These are phyloP conservation scores for Pterostichus madidus DNA, from an alignment of 2,888 invertebrate species.

Conservation along the genomic window DNA sequence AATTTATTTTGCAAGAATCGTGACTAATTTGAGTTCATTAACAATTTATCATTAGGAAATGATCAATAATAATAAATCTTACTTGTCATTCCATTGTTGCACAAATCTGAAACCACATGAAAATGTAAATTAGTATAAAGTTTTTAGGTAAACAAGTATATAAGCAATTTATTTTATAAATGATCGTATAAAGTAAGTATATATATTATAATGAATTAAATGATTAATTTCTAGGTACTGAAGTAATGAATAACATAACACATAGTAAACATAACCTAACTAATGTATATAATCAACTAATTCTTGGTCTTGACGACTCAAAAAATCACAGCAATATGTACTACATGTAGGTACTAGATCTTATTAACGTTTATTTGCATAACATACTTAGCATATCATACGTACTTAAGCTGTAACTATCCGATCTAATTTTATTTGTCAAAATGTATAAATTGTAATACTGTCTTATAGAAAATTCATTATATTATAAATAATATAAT, in stretches of 20 bases:
- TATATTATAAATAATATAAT: constrained; percentile 58
- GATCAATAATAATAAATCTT: not conserved
- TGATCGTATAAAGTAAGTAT: constrained; percentile 38
- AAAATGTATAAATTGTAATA: constrained; percentile 62
- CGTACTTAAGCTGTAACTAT: constrained; percentile 47
- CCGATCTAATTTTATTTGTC: constrained; percentile 48
- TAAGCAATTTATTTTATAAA: constrained; percentile 52
- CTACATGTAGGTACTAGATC: constrained; percentile 27
- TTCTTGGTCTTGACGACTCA: not conserved
- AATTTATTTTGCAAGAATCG: constrained; percentile 1
- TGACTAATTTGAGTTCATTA: constrained; percentile 8
- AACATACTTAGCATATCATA: constrained; percentile 39
- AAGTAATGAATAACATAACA: constrained; percentile 26
- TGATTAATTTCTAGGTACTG: constrained; percentile 31
- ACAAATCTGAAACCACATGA: constrained; percentile 2
- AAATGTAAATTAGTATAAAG: not conserved
- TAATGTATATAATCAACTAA: not conserved
- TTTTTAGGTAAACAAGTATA: constrained; percentile 46
- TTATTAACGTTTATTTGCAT: constrained; percentile 17
- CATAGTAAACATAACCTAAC: constrained; percentile 14
- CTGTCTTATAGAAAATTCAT: constrained; percentile 61
- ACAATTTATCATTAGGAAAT: not conserved
- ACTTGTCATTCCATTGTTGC: not conserved
- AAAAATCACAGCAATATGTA: constrained; percentile 38
- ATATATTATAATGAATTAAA: constrained; percentile 28